Percentiles rank a stretch among this genome's conserved stretches.
phyloP scores from a whole-genome alignment of 2,113 vertebrate genomes.

The Paramormyrops kingsleyae region DNA sequence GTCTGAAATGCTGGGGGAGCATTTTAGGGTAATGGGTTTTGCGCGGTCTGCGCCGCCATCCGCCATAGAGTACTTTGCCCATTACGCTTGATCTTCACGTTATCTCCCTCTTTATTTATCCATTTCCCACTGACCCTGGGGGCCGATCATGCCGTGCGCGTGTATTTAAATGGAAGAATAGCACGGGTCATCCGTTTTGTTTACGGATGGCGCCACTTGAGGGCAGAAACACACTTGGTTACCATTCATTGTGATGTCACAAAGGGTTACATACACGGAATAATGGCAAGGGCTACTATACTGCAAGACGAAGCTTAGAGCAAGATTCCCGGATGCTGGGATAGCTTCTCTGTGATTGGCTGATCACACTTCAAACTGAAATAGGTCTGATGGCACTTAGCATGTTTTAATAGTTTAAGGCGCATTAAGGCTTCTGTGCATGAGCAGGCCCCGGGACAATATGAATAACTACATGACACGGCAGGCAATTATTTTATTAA shows the following conservation, averaged over 20 bases:
- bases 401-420: background rate
- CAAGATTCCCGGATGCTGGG: background rate
- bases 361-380: background rate
- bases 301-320: background rate
- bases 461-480: background rate
- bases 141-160: conserved; percentile 65
- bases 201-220: conserved; percentile 80
- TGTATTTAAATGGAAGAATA: conserved; percentile 71
- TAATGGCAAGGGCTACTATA: background rate
- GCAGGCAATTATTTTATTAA: background rate
- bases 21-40: conserved; percentile 75
- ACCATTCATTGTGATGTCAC: background rate
- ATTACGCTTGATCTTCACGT: conserved; percentile 80
- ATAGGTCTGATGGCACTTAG: background rate
- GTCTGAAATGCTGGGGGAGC: conserved; percentile 67
- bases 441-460: background rate
- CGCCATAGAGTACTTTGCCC: conserved; percentile 68
- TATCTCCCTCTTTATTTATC: conserved; percentile 83
- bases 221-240: conserved; percentile 53
- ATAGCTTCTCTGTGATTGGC: background rate
- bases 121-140: conserved; percentile 79
- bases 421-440: background rate
- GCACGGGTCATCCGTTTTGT: conserved; percentile 60
- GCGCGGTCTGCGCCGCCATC: conserved; percentile 61
- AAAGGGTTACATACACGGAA: background rate